Base-by-base conservation (phyloP, 2,888 invertebrate species). In the Cerastoderma edule region DNA sequence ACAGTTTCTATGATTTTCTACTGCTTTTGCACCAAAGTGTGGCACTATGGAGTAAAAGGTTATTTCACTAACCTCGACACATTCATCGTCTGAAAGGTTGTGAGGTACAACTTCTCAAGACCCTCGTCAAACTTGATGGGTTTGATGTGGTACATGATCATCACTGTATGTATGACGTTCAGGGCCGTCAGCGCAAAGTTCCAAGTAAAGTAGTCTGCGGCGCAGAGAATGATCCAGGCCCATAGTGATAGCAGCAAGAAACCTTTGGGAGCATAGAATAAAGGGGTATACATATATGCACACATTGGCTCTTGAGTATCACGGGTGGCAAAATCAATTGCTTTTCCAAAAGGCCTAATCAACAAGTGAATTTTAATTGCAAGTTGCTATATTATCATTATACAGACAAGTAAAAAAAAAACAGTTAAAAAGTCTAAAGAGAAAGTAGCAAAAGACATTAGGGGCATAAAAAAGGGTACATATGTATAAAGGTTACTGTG, bases 201-300 rank as follows among this genome's bases (percentile, higher is more conserved):
- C 97, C 97, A 97, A 0, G 96, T 96, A 92, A 97, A 97, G 6
- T 97, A 95, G 89, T 96, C 96, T 0, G 97, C 96, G 0, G 97
- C 96, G 89, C 97, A 97, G 76, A 97, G 95, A 30, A 97, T 95
- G 88, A 96, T 96, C 97, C 97, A 97, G n/a, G 97, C 96, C 97
- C 97, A 97, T 70, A 96, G 95, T 0, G 96, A 96, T 91, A 96
- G 95, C 80, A 97, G 92, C 94, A 96, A 94, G 90, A 96, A 95
- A 32, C 95, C 96, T 96, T n/a, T n/a, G n/a, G n/a, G n/a, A n/a
- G n/a, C n/a, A n/a, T n/a, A n/a, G n/a, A n/a, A n/a, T n/a, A n/a
- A n/a, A n/a, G n/a, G n/a, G n/a, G n/a, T n/a, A n/a, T n/a, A n/a
- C n/a, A n/a, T n/a, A n/a, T n/a, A n/a, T n/a, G n/a, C n/a, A n/a